These are phyloP conservation scores for Setophaga coronata DNA, from an alignment of 2,113 vertebrate species.

Conservation along the genomic window DNA sequence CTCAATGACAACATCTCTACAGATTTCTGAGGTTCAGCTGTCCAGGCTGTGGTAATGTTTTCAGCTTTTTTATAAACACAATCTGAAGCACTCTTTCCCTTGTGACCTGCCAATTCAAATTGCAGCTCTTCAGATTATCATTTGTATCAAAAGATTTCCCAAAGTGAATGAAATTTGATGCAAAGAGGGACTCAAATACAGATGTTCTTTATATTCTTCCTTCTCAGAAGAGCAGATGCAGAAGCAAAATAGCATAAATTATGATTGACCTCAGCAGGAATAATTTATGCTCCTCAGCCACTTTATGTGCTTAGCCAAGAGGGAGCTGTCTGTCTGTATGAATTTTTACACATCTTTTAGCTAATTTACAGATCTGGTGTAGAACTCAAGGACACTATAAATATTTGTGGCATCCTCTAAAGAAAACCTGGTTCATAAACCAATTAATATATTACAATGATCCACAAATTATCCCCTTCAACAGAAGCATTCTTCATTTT, in stretches of 20 bases:
- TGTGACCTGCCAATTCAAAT: not conserved
- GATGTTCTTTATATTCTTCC: slow-evolving; percentile 11
- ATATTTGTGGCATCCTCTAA: slow-evolving; percentile 36
- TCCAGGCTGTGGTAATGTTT: not conserved
- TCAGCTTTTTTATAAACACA: not conserved
- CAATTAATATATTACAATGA: not conserved
- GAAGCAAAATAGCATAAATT: slow-evolving; percentile 52
- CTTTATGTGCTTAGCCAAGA: slow-evolving; percentile 16
- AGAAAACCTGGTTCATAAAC: not conserved
- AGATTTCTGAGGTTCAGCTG: not conserved
- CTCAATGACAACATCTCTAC: not conserved
- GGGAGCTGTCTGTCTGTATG: slow-evolving; percentile 31
- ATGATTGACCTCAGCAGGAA: slow-evolving; percentile 49
- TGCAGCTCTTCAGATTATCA: not conserved
- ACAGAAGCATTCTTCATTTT: not conserved
- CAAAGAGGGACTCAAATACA: not conserved
- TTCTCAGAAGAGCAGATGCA: slow-evolving; percentile 8
- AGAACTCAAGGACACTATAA: slow-evolving; percentile 38
- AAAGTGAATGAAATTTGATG: not conserved
- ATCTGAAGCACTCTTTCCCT: not conserved
- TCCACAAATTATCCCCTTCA: not conserved
- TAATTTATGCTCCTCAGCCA: slow-evolving; percentile 44
- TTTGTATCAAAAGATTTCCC: not conserved
- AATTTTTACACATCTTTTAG: slow-evolving; percentile 49
- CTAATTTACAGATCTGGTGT: slow-evolving; percentile 49